phyloP scores from a whole-genome alignment of 23 tunicate species.

The Ciona savignyi region DNA sequence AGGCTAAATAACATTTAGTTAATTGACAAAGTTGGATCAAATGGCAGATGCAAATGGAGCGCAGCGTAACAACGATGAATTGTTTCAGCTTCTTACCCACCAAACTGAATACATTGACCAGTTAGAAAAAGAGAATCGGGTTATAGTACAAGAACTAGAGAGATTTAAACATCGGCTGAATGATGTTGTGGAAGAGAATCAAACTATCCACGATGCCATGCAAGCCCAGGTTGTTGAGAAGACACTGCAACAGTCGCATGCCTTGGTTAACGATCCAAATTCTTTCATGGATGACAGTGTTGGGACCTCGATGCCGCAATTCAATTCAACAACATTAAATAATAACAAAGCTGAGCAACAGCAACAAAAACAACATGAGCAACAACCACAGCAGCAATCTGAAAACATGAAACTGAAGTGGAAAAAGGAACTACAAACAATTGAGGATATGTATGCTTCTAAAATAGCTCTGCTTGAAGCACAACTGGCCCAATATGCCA shows the following conservation, averaged over 20 bases:
- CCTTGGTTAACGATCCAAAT: not conserved
- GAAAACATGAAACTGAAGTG: not conserved
- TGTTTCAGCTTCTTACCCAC: conserved; percentile 17
- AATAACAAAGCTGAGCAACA: too few species aligned
- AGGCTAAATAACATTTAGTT: too few species aligned
- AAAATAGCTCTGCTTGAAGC: conserved; percentile 58
- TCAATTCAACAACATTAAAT: not conserved
- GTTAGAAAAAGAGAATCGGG: conserved; percentile 39
- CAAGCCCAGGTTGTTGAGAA: conserved; percentile 22
- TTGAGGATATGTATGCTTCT: conserved; percentile 43
- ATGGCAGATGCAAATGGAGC: too few species aligned
- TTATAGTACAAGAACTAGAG: conserved; percentile 24
- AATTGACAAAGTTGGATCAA: too few species aligned
- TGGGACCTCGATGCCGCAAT: not conserved
- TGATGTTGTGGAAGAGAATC: conserved; percentile 62
- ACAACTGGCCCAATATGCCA: conserved; percentile 18
- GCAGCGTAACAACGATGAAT: not conserved
- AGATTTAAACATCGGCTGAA: conserved; percentile 23
- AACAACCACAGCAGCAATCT: not conserved
- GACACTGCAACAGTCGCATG: conserved; percentile 31
- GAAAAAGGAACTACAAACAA: not conserved
- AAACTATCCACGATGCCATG: conserved; percentile 47
- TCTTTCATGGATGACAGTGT: not conserved
- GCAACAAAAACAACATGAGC: not conserved
- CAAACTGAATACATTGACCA: conserved; percentile 60